Base-by-base conservation (phyloP, 2,888 invertebrate genomes). In the Drosophila bunnanda region DNA sequence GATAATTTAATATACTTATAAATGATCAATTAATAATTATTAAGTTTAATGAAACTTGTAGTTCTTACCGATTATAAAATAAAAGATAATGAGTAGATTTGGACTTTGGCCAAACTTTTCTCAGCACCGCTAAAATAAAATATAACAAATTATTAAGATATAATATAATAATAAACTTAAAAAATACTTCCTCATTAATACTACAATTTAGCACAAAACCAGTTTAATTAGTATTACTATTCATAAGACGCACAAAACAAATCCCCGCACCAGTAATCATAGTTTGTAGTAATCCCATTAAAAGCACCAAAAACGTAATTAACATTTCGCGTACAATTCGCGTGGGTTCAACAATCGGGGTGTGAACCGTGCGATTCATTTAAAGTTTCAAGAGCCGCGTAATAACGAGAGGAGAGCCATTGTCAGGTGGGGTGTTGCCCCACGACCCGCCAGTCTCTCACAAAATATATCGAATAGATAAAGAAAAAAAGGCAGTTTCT, bases 401-500 rank as follows among this genome's bases (percentile, higher is more conserved):
- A 44, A 20, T 25, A 22, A 3, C 55, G 34, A 53, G n/a, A 50
- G 44, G 15, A 22, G 39, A n/a, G 30, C 56, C 43, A 46, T 60
- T 68, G 67, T 65, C 53, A 54, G 30, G 46, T 52, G 22, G 36
- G 32, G 46, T 15, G 15, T 30, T 41, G 50, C 50, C 36, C 32
- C 20, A 9, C 8, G 32, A 32, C 54, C 17, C n/a, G 43, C 17
- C n/a, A 25, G 15, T 4, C 50, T 43, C 57, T 20, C 57, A 52
- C 39, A 39, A 54, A 62, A 44, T 28, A 44, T 50, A 41, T 25
- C 30, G 36, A 41, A 70, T 34, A 39, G 22, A 13, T 57, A 48
- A 28, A 39, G 28, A 46, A 46, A 38, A 36, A 61, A 69, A 59
- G 67, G 28, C 82, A 87, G 76, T 76, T 76, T 85, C 61, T 62